A percentile compares a stretch with the other conserved stretches of the same genome.
Conservation (phyloP, 1,140 invertebrate species). For the Caenorhabditis briggsae region DNA sequence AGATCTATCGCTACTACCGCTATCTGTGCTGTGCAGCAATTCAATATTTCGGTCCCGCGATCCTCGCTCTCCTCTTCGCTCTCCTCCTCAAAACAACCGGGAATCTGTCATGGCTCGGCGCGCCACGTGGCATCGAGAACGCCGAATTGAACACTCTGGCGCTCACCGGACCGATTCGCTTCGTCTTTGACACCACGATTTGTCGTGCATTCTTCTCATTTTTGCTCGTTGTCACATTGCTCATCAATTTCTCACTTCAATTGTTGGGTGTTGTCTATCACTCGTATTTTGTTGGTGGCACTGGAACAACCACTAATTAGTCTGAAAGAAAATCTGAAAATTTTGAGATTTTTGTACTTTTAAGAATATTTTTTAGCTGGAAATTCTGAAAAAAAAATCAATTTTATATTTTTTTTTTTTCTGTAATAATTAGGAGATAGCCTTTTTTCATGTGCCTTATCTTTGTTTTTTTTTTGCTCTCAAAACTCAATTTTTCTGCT, state of each 20-base stretch:
- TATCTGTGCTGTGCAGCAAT: slow-evolving; percentile 45
- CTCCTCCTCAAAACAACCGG: slow-evolving; percentile 63
- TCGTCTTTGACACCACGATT: slow-evolving; percentile 46
- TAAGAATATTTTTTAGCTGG: too few species aligned
- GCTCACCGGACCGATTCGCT: slow-evolving; percentile 3
- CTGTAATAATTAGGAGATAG: too few species aligned
- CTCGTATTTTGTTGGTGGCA: slow-evolving; percentile 49
- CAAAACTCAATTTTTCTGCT: background rate
- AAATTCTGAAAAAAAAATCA: too few species aligned
- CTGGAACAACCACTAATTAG: background rate
- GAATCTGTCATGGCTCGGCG: slow-evolving; percentile 57
- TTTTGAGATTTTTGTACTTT: too few species aligned
- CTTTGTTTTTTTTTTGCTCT: background rate
- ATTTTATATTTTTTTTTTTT: too few species aligned
- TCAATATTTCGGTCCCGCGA: slow-evolving; percentile 57
- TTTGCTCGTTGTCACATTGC: slow-evolving; percentile 30
- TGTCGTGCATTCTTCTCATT: slow-evolving; percentile 57
- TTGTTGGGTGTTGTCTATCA: slow-evolving; percentile 57
- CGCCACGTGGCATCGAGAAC: background rate
- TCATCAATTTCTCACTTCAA: slow-evolving; percentile 50
- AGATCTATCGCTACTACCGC: slow-evolving; percentile 62
- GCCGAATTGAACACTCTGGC: slow-evolving; percentile 28
- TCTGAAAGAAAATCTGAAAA: background rate
- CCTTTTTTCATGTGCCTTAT: too few species aligned
- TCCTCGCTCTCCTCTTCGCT: slow-evolving; percentile 56